Conservation (phyloP, 2,113 vertebrate species). For the Montifringilla adamsi region DNA sequence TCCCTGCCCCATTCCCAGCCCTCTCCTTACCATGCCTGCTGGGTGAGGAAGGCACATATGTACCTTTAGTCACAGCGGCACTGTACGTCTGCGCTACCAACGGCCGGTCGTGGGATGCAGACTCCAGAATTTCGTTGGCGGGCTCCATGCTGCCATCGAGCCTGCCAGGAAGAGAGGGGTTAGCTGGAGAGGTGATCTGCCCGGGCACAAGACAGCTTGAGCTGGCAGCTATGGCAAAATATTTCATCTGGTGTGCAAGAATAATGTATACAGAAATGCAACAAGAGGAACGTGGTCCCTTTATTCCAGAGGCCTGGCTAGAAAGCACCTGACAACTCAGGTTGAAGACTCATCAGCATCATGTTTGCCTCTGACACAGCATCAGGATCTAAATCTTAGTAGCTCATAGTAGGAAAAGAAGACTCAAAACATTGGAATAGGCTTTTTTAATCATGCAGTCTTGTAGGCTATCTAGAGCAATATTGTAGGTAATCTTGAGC, state of each 20-base stretch:
- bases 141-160: slow-evolving; percentile 93
- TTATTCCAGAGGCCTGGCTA: neutral
- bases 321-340: neutral
- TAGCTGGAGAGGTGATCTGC: neutral
- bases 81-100: slow-evolving; percentile 87
- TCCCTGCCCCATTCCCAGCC: neutral
- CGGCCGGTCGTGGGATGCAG: slow-evolving; percentile 89
- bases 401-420: neutral
- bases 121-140: slow-evolving; percentile 91
- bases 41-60: slow-evolving; percentile 74
- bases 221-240: neutral
- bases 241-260: neutral
- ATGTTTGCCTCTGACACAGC: neutral
- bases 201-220: neutral
- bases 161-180: slow-evolving; percentile 66
- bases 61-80: slow-evolving; percentile 84
- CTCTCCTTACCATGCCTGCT: slow-evolving; percentile 74
- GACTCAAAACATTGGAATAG: neutral
- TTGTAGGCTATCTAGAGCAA: neutral
- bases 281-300: neutral
- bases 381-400: neutral
- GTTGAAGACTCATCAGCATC: neutral
- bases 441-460: no score
- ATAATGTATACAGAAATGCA: neutral
- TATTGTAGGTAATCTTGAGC: neutral